phyloP scores from a whole-genome alignment of 1,140 invertebrate genomes.

The Drosophila arawakana region DNA sequence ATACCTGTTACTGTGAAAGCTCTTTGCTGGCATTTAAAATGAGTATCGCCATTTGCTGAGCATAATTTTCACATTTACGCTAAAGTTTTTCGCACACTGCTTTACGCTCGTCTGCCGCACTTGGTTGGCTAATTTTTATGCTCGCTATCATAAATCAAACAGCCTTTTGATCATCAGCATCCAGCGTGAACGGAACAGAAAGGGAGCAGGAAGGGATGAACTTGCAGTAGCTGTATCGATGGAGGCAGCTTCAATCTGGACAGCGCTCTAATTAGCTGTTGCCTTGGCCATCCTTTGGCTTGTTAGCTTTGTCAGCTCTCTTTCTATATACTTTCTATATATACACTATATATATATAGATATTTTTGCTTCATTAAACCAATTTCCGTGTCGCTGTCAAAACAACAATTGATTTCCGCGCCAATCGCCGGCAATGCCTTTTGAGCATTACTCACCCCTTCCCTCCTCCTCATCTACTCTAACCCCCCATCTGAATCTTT shows the following conservation, averaged over 20 bases:
- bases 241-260: conserved; percentile 60
- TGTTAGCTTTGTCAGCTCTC: conserved; percentile 78
- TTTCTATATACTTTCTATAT: conserved; percentile 20
- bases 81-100: conserved; percentile 55
- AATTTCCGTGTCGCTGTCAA: conserved; percentile 83
- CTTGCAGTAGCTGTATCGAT: conserved; percentile 20
- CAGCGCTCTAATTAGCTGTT: conserved; percentile 75
- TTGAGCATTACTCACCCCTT: conserved; percentile 33
- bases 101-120: conserved; percentile 14
- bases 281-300: conserved; percentile 56
- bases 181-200: neutral
- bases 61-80: conserved; percentile 76
- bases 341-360: conserved; percentile 40
- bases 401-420: conserved; percentile 83
- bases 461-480: neutral
- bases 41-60: conserved; percentile 64
- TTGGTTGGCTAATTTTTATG: conserved; percentile 67
- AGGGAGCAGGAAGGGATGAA: neutral
- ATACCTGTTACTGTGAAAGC: conserved; percentile 10
- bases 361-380: conserved; percentile 83
- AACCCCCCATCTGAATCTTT: neutral
- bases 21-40: conserved; percentile 66
- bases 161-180: conserved; percentile 75
- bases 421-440: conserved; percentile 67
- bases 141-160: conserved; percentile 78